Evolutionary conservation across 1,140 invertebrate species (phyloP), one percentile per base, ranked within the genome.

Genomic region (Caenorhabditis inopinata): DNA sequence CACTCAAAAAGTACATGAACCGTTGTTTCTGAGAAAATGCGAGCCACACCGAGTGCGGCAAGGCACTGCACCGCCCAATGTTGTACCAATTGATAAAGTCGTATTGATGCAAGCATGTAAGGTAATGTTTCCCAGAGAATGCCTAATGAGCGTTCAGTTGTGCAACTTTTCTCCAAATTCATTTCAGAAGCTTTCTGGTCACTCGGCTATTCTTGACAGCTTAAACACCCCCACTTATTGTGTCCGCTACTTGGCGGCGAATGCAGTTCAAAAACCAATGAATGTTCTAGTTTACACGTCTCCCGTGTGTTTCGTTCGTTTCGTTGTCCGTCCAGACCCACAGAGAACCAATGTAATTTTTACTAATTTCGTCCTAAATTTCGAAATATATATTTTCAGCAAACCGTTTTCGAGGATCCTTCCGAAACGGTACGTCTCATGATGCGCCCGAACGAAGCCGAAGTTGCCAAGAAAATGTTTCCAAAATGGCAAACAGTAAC

Each of bases 401-500:
- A 68, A 68, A 38, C n/a, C 12, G 58, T 68, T 3, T 68, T 68
- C 58, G 58, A 68, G 38, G 58, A 68, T 68, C 25, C 58, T 38
- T 68, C 58, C 2, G 58, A 68, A 68, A 38, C 25, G 0, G 58
- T 68, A 2, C n/a, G 7, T 6, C 32, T 68, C 2, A 38, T 68
- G 58, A 68, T 68, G 58, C 21, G 32, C 12, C 58, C 58, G 0
- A 32, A 68, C 9, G 58, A 18, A 6, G 25, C 58, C 6, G 38
- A 29, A 16, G 58, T 68, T 21, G 58, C 58, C 1, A 35, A 42
- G n/a, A 35, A 27, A 38, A 38, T 68, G 32, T 2, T 68, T 21
- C 58, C 58, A 35, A 38, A 42, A 38, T 68, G 58, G 58, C 58
- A 68, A 38, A 68, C 58, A 21, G 58, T 68, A n/a, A 68, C 58